Conservation (phyloP, 2,113 vertebrate species). For the Thryonomys swinderianus region DNA sequence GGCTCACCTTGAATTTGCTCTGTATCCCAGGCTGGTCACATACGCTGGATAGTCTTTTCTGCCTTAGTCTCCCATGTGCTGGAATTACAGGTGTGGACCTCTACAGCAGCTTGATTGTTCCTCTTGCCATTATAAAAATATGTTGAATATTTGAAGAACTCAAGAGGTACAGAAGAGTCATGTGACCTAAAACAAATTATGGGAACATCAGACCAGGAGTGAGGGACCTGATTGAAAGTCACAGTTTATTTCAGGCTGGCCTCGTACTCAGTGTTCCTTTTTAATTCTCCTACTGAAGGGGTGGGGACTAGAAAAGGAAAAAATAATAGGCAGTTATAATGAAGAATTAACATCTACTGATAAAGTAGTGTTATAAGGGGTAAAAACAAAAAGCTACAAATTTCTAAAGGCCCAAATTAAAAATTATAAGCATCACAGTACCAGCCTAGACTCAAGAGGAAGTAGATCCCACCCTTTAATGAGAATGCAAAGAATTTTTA, state of each 20-base stretch:
- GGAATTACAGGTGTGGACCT: neutral
- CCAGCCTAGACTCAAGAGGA: neutral
- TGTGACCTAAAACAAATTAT: neutral
- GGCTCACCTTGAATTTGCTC: neutral
- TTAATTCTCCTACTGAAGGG: neutral
- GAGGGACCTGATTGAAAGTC: neutral
- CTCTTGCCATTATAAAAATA: slow-evolving; percentile 5
- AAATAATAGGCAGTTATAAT: neutral
- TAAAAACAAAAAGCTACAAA: neutral
- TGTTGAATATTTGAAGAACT: neutral
- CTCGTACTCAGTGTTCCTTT: neutral
- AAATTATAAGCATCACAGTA: slow-evolving; percentile 21
- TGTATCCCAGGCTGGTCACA: neutral
- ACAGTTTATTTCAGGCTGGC: neutral
- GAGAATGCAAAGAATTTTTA: neutral
- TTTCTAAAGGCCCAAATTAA: neutral
- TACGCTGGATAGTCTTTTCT: neutral
- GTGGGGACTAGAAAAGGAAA: neutral
- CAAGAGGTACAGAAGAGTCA: neutral
- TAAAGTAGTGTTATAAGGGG: neutral
- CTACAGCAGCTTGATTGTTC: neutral
- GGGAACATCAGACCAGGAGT: neutral
- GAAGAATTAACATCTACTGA: neutral
- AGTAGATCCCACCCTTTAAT: neutral
- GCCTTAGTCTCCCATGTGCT: neutral